Evolutionary conservation across 2,113 vertebrate species (phyloP).

Genomic region (Hyperoodon ampullatus): DNA sequence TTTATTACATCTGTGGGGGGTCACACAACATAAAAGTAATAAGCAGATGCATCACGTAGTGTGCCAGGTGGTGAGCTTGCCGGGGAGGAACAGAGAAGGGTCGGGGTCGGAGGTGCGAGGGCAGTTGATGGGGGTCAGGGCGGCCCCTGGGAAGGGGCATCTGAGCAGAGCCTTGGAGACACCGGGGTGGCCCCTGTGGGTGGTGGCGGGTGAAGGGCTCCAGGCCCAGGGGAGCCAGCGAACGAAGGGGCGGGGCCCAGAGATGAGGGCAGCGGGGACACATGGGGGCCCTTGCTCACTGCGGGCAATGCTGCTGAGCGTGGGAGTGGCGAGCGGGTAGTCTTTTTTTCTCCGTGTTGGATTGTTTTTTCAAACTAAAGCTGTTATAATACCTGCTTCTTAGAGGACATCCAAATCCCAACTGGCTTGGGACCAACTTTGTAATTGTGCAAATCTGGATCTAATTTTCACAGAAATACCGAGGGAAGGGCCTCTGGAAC

Average conservation of each 20-base stretch:
- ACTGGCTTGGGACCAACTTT: conserved; percentile 6
- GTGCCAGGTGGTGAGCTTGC: background rate
- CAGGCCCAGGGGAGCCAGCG: background rate
- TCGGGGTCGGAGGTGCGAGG: too few relatives aligned
- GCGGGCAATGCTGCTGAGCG: background rate
- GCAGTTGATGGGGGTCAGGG: background rate
- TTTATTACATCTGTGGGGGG: background rate
- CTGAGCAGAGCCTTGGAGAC: background rate
- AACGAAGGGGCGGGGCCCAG: fast-evolving
- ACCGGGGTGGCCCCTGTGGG: background rate
- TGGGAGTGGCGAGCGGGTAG: background rate
- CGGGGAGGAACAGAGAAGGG: background rate
- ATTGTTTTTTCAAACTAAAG: background rate
- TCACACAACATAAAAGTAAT: background rate
- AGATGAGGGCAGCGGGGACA: background rate
- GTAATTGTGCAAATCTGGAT: conserved; percentile 37
- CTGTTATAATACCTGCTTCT: background rate
- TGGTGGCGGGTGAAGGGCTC: background rate
- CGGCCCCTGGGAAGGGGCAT: background rate
- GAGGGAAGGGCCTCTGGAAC: background rate
- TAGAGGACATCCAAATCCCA: conserved; percentile 29
- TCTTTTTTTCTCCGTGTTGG: background rate
- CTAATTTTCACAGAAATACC: conserved; percentile 63
- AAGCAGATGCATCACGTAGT: background rate
- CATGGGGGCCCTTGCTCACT: too few relatives aligned